Base-by-base conservation (phyloP, 2,113 vertebrate genomes). In the Callipepla californica region DNA sequence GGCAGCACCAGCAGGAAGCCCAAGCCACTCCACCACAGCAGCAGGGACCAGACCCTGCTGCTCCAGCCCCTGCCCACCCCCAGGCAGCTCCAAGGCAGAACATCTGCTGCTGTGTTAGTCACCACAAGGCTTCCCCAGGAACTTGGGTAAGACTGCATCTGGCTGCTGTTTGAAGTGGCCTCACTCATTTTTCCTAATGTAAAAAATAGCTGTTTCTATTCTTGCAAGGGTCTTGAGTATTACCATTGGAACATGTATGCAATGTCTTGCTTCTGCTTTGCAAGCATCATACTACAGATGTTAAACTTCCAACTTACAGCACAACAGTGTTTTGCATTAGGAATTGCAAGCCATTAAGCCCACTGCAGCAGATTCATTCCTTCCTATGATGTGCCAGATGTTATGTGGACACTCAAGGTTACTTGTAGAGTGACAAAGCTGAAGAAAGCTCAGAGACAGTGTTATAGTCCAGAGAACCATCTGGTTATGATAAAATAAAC, bases 101-200 rank as follows among this genome's bases (percentile, higher is more conserved):
- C 1, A 32, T 70, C 85, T 55, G 65, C 45, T 50, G 50, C 13
- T 50, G 45, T 9, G 2, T 58, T 67, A 59, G 38, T 89, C 69
- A 45, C 67, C 57, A n/a, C 68, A 80, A 68, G 32, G 42, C 73
- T 86, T 78, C 76, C 79, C 28, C 47, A 72, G 55, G 45, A 93
- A 67, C 76, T 70, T 47, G 11, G 9, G 42, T 50, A 90, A 92
- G 72, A 42, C 32, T 82, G 44, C 5, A 0, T 48, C 47, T 42
- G 13, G 45, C 58, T 61, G 58, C 20, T 82, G 26, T 93, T 94
- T 78, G 63, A 93, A 94, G 88, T 57, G 42, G 76, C 68, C 69
- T 30, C 42, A 38, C 32, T 84, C 72, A 44, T 55, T 92, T 82
- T 69, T 7, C 3, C 66, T n/a, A 81, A 61, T 22, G 72, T 36